phyloP scores from a whole-genome alignment of 2,113 vertebrate species.

The Bujurquina vittata region DNA sequence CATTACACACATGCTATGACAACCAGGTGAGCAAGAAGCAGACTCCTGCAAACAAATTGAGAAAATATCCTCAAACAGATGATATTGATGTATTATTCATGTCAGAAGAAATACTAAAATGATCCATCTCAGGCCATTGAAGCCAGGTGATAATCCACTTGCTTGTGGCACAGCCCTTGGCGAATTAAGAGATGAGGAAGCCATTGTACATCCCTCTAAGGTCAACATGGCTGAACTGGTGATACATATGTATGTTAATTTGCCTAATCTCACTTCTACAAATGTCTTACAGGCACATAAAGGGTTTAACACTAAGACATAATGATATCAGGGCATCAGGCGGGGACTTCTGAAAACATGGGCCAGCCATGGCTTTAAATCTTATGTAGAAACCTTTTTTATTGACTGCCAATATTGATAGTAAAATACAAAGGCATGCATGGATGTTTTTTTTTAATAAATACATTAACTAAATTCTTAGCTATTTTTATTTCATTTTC shows the following conservation, averaged over 20 bases:
- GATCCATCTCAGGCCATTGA: slow-evolving; percentile 78
- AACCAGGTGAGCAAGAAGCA: slow-evolving; percentile 67
- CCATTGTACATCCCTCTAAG: slow-evolving; percentile 75
- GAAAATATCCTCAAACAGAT: slow-evolving; percentile 69
- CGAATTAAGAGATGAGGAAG: slow-evolving; percentile 70
- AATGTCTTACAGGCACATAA: slow-evolving; percentile 82
- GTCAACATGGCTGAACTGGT: slow-evolving; percentile 78
- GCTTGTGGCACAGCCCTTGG: slow-evolving; percentile 67
- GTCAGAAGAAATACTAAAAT: slow-evolving; percentile 65
- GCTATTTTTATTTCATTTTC: background rate
- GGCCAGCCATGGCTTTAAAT: slow-evolving; percentile 61
- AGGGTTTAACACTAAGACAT: slow-evolving; percentile 77
- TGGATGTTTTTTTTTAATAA: background rate
- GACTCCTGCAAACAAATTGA: slow-evolving; percentile 70
- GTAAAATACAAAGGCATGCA: slow-evolving; percentile 13
- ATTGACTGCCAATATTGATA: slow-evolving; percentile 21
- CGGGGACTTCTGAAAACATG: slow-evolving; percentile 66
- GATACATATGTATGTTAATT: slow-evolving; percentile 83
- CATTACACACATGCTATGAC: slow-evolving; percentile 46
- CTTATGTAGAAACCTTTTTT: slow-evolving; percentile 40
- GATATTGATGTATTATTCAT: slow-evolving; percentile 78
- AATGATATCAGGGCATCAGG: slow-evolving; percentile 79
- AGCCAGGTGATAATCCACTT: slow-evolving; percentile 78
- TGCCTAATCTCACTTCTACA: slow-evolving; percentile 80
- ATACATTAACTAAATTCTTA: background rate